Evolutionary conservation across 2,113 vertebrate genomes (phyloP).

Genomic region (Pogona vitticeps): DNA sequence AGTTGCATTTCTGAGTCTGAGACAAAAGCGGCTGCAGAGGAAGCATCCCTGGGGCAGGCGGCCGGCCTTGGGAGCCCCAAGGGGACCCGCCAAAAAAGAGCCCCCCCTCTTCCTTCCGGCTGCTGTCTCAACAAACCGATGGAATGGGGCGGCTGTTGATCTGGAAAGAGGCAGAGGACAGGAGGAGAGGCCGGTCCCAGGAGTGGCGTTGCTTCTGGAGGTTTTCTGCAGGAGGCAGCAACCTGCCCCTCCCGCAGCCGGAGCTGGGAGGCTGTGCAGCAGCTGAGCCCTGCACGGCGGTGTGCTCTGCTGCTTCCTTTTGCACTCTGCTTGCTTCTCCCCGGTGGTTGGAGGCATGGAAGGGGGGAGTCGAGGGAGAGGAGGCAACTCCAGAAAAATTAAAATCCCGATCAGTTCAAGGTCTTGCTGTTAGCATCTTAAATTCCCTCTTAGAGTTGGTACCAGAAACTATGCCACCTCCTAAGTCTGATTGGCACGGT

Average conservation of each 20-base stretch:
- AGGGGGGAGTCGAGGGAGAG: background rate
- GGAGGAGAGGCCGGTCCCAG: too few species aligned
- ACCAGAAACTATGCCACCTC: background rate
- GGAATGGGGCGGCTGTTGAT: too few species aligned
- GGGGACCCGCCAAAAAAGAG: background rate
- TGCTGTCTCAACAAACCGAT: too few species aligned
- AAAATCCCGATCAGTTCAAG: background rate
- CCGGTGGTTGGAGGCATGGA: background rate
- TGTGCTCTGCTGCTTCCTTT: background rate
- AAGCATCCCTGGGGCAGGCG: too few species aligned
- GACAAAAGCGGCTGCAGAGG: too few species aligned
- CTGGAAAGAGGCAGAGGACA: too few species aligned
- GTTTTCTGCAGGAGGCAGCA: too few species aligned
- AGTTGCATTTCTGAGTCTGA: too few species aligned
- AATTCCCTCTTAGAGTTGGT: conserved; percentile 14
- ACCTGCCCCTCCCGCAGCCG: too few species aligned
- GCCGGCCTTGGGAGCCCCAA: background rate
- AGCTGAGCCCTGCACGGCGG: background rate
- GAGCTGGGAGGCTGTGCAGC: background rate
- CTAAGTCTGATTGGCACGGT: background rate
- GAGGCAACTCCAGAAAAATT: background rate
- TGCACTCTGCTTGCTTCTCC: background rate
- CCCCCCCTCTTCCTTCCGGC: too few species aligned
- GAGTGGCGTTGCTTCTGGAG: too few species aligned
- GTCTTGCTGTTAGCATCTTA: conserved; percentile 4